phyloP scores from a whole-genome alignment of 1,140 invertebrate genomes.

The Tribolium madens region DNA sequence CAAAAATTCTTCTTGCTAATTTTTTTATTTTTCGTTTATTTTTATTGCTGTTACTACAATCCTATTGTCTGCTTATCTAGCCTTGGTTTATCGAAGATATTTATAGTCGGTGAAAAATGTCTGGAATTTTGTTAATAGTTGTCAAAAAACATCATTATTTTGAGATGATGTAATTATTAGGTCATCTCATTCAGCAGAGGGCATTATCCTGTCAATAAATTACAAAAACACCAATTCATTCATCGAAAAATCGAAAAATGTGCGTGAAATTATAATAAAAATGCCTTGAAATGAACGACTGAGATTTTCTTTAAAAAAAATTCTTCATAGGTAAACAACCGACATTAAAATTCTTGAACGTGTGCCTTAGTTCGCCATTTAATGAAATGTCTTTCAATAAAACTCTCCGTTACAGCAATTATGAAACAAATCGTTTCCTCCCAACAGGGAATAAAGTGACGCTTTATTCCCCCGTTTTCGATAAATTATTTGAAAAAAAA shows the following conservation, averaged over 20 bases:
- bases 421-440: not conserved
- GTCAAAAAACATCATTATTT: not conserved
- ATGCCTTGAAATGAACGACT: too few species aligned
- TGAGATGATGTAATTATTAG: not conserved
- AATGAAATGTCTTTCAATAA: not conserved
- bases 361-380: not conserved
- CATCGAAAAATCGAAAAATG: not conserved
- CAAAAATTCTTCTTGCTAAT: too few species aligned
- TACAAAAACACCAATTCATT: not conserved
- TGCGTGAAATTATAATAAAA: not conserved
- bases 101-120: not conserved
- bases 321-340: not conserved
- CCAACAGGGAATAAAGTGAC: too few species aligned
- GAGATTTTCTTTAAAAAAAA: too few species aligned
- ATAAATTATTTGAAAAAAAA: too few species aligned
- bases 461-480: too few species aligned
- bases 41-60: not conserved
- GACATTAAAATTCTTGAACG: not conserved
- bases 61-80: not conserved
- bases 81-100: not conserved
- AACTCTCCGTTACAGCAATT: not conserved
- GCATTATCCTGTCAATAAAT: not conserved
- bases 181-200: not conserved
- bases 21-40: too few species aligned
- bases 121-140: not conserved